These are phyloP conservation scores for Lymantria monacha DNA, from an alignment of 2,888 invertebrate genomes.

Conservation along the genomic window DNA sequence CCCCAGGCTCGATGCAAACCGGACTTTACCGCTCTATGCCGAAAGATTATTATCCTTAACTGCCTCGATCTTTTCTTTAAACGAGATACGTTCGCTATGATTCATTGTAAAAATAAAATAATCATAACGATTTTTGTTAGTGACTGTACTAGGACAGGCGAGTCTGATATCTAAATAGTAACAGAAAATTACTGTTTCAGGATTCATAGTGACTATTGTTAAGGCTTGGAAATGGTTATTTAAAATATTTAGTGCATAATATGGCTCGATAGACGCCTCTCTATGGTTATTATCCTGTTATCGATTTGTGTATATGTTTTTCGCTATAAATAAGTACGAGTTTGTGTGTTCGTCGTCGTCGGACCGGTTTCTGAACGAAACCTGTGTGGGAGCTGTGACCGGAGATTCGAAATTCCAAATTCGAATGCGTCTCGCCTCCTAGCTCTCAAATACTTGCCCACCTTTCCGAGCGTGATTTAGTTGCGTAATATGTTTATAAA, in stretches of 20 bases:
- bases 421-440: constrained; percentile 33
- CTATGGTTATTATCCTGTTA: constrained; percentile 52
- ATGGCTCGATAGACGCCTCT: background rate
- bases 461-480: constrained; percentile 43
- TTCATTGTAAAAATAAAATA: constrained; percentile 74
- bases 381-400: constrained; percentile 62
- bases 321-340: constrained; percentile 74
- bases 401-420: constrained; percentile 59
- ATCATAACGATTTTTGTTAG: constrained; percentile 48
- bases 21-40: constrained; percentile 66
- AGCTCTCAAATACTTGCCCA: constrained; percentile 40
- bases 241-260: too few relatives aligned
- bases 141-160: constrained; percentile 39
- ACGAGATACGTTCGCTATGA: constrained; percentile 67
- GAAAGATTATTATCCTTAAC: constrained; percentile 63
- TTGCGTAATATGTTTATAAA: constrained; percentile 58
- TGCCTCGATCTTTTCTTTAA: constrained; percentile 47
- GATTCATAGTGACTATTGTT: too few relatives aligned
- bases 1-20: constrained; percentile 56
- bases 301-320: constrained; percentile 78
- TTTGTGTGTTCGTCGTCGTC: constrained; percentile 67
- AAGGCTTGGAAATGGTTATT: too few relatives aligned
- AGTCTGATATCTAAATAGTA: constrained; percentile 27
- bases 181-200: constrained; percentile 23
- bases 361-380: constrained; percentile 70